Evolutionary conservation across 2,797 vertebrate genomes (phyloP), one percentile per base, ranked within the genome.

Genomic region (Mus minutoides): DNA sequence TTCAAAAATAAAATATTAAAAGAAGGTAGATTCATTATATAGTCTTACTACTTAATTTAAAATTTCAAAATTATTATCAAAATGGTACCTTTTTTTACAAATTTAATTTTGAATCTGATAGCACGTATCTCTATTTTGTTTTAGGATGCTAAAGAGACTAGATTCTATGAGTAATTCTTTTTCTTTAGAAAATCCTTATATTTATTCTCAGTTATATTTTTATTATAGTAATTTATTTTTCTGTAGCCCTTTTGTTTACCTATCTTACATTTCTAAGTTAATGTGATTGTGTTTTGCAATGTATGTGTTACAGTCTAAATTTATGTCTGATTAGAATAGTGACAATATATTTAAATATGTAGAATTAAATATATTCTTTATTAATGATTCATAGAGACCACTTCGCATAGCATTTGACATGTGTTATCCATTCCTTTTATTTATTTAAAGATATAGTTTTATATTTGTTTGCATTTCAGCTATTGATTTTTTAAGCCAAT

Each of bases 301-400:
- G 4, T 7, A 76, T 60, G 84, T 97, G 92, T 96, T 94, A 56
- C 75, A 73, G 29, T 52, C 78, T 29, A 95, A 75, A 89, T 43
- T 71, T 34, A 8, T 91, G 11, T 71, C 12, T 82, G 77, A 67
- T 73, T 78, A 85, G 29, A 92, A 85, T 49, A 60, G 3, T 91
- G 40, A 54, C 21, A 86, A 10, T 58, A 43, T n/a, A 31, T 90
- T 56, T 88, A 62, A 21, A 37, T 52, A 76, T 52, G 8, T 67
- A 3, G 0, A 0, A n/a, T 64, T 92, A 91, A 21, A 64, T 37
- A 90, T 0, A 79, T 76, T 88, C 79, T 88, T 88, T 80, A 90
- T 88, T 76, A 56, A 79, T 34, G 83, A 54, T 62, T 49, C 7
- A 56, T 77, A 92, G 43, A 26, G 19, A 46, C 11, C 26, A 40